Conservation (phyloP, 2,113 vertebrate genomes). For the Cryptotis parvus region DNA sequence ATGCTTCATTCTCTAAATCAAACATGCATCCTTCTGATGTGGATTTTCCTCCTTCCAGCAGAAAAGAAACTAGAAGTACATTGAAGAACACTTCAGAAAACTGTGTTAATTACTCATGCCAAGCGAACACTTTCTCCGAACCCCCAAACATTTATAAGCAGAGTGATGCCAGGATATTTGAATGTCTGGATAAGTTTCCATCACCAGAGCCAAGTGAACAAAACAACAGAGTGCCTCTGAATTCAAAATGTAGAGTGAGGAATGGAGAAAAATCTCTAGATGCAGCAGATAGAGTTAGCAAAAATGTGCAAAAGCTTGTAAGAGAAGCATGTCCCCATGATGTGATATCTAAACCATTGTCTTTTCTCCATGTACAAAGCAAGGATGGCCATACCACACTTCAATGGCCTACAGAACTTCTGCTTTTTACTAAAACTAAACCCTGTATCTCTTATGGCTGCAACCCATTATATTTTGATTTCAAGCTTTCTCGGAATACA, state of each 20-base stretch:
- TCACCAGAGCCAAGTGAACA: slow-evolving; percentile 56
- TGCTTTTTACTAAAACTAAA: slow-evolving; percentile 94
- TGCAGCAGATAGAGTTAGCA: slow-evolving; percentile 59
- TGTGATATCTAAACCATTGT: slow-evolving; percentile 78
- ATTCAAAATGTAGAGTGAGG: slow-evolving; percentile 46
- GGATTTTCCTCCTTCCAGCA: slow-evolving; percentile 70
- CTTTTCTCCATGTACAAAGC: slow-evolving; percentile 91
- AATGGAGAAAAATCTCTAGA: slow-evolving; percentile 67
- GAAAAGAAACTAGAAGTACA: slow-evolving; percentile 67
- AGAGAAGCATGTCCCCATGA: slow-evolving; percentile 73
- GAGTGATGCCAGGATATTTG: slow-evolving; percentile 72
- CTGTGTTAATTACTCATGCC: slow-evolving; percentile 62
- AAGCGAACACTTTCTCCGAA: slow-evolving; percentile 66
- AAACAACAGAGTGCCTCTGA: slow-evolving; percentile 10
- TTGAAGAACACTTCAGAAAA: slow-evolving; percentile 75
- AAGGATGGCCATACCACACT: slow-evolving; percentile 92
- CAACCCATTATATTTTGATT: slow-evolving; percentile 92
- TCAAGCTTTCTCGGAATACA: slow-evolving; percentile 87
- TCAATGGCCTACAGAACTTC: slow-evolving; percentile 94
- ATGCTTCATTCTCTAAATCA: slow-evolving; percentile 79
- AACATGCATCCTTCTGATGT: slow-evolving; percentile 81
- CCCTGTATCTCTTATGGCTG: slow-evolving; percentile 96
- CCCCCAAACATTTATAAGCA: slow-evolving; percentile 73
- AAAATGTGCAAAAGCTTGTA: slow-evolving; percentile 43
- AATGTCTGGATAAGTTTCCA: slow-evolving; percentile 72